Percentiles rank a stretch among this genome's conserved stretches.
These are phyloP conservation scores for Gymnarchus niloticus DNA, from an alignment of 2,113 vertebrate genomes.

Conservation along the genomic window DNA sequence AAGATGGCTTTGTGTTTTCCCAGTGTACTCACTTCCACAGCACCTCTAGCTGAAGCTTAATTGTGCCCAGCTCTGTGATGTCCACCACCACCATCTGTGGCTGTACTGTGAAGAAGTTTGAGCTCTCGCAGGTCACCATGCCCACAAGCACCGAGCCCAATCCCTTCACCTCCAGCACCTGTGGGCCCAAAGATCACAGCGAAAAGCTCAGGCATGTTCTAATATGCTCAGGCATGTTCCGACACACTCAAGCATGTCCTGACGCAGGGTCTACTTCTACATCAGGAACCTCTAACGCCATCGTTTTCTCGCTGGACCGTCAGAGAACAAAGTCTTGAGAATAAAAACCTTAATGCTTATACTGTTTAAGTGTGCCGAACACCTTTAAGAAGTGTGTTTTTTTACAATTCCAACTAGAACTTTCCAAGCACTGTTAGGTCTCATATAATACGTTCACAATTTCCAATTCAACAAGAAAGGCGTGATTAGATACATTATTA, in stretches of 20 bases:
- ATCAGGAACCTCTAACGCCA: neutral
- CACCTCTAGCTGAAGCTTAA: constrained; percentile 91
- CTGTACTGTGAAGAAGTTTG: constrained; percentile 77
- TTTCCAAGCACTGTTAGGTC: neutral
- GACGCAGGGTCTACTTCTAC: neutral
- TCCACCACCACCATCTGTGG: constrained; percentile 85
- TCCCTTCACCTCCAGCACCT: constrained; percentile 88
- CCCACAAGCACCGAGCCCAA: constrained; percentile 81
- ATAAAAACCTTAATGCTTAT: neutral
- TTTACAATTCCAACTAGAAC: neutral
- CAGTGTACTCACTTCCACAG: constrained; percentile 80
- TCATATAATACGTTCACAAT: neutral
- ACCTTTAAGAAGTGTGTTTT: neutral
- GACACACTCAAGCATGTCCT: neutral
- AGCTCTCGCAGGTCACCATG: constrained; percentile 75
- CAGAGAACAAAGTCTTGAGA: neutral
- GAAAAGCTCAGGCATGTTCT: neutral
- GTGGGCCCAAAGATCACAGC: constrained; percentile 7
- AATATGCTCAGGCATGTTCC: neutral
- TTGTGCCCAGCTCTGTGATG: constrained; percentile 90
- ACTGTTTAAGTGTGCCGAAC: neutral
- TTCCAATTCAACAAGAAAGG: neutral
- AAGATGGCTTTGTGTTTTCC: neutral
- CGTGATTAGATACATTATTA: neutral
- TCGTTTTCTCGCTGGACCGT: neutral